A percentile compares a stretch with the other conserved stretches of the same genome.
These are phyloP conservation scores for Erythrolamprus reginae DNA, from an alignment of 2,113 vertebrate species.

Conservation along the genomic window DNA sequence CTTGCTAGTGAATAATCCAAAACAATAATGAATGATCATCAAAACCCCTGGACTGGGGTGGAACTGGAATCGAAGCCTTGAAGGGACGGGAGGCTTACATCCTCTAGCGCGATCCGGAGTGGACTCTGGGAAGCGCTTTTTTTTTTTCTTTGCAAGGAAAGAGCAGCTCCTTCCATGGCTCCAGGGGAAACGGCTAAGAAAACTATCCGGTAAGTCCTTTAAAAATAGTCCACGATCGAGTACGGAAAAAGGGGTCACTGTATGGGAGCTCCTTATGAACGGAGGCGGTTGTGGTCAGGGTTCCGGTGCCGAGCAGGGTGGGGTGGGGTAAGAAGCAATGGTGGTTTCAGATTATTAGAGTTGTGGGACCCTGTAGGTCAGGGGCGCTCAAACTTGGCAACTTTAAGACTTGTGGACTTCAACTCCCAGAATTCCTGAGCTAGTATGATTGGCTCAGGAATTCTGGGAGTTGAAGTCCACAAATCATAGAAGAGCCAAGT, in stretches of 20 bases:
- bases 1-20: background rate
- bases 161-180: background rate
- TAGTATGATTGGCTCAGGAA: too few relatives aligned
- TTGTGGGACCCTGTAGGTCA: too few relatives aligned
- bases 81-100: background rate
- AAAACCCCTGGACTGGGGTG: background rate
- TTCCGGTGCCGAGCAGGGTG: background rate
- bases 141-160: background rate
- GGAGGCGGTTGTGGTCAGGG: background rate
- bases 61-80: background rate
- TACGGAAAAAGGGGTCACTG: background rate
- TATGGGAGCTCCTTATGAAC: accelerated
- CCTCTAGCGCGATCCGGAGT: background rate
- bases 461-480: too few relatives aligned
- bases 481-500: too few relatives aligned
- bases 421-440: too few relatives aligned
- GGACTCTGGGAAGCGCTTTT: background rate
- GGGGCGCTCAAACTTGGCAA: too few relatives aligned
- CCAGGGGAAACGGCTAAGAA: background rate
- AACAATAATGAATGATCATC: background rate
- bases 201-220: background rate
- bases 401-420: too few relatives aligned
- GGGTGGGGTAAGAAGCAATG: background rate
- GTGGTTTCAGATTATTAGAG: too few relatives aligned
- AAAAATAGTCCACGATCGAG: background rate